Percentiles rank a stretch among this genome's conserved stretches.
Evolutionary conservation across 2,888 invertebrate genomes (phyloP).

Genomic region (Cephus spinipes): DNA sequence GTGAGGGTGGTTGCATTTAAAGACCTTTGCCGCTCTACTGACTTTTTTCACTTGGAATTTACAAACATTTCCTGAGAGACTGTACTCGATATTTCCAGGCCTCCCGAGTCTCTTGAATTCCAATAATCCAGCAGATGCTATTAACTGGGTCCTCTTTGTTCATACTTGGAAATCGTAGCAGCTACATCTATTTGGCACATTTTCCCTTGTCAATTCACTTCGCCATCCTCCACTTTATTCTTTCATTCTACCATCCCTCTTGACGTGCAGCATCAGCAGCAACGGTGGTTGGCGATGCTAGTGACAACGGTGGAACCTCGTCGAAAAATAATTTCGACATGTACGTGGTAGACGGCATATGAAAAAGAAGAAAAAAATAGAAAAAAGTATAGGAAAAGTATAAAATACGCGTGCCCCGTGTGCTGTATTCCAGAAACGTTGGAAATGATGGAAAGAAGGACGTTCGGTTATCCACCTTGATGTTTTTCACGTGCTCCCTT

Average conservation of each 20-base stretch:
- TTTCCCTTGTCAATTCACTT: background rate
- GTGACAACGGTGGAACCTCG: background rate
- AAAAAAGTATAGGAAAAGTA: background rate
- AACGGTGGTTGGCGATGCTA: background rate
- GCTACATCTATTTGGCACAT: background rate
- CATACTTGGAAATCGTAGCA: background rate
- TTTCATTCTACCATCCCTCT: background rate
- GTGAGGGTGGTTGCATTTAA: constrained; percentile 38
- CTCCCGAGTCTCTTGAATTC: background rate
- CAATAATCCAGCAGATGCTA: background rate
- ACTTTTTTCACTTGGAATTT: constrained; percentile 37
- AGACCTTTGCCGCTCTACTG: constrained; percentile 54
- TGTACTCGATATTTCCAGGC: background rate
- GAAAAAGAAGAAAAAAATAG: background rate
- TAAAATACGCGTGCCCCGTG: background rate
- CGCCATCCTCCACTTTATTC: background rate
- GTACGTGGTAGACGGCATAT: background rate
- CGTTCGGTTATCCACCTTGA: background rate
- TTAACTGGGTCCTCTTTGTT: background rate
- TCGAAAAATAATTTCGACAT: background rate
- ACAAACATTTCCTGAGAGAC: background rate
- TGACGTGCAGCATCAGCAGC: background rate
- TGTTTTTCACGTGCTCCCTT: background rate
- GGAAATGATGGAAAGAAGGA: background rate
- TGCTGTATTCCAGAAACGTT: background rate